phyloP scores from a whole-genome alignment of 2,113 vertebrate genomes.

The Phalacrocorax carbo region DNA sequence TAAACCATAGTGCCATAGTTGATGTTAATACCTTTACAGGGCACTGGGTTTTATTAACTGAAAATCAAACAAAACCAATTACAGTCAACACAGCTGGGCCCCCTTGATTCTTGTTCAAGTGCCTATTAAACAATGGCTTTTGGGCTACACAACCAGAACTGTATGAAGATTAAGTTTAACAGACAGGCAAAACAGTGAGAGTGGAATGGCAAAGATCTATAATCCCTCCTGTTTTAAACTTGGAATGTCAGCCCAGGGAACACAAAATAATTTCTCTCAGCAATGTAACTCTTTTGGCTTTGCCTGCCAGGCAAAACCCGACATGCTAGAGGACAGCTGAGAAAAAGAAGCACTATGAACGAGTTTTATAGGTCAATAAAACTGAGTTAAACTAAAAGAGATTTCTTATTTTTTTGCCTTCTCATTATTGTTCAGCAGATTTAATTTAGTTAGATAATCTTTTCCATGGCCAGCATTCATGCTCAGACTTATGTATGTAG shows the following conservation, averaged over 20 bases:
- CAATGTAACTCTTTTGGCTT: neutral
- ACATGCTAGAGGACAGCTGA: neutral
- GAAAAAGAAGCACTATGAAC: neutral
- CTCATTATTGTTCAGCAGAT: neutral
- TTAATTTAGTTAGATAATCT: constrained; percentile 34
- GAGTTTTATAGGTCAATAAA: neutral
- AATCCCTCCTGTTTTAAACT: neutral
- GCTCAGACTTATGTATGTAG: neutral
- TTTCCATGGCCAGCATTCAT: neutral
- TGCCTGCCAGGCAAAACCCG: neutral
- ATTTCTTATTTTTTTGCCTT: neutral
- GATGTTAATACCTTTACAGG: neutral
- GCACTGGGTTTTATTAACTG: neutral
- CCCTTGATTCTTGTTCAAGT: neutral
- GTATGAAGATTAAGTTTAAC: neutral
- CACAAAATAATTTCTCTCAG: neutral
- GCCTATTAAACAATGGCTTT: neutral
- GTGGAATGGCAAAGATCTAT: neutral
- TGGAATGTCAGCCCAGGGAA: neutral
- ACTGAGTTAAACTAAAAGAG: neutral
- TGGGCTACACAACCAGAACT: neutral
- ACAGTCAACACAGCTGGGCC: neutral
- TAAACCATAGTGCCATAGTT: neutral
- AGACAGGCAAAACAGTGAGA: neutral
- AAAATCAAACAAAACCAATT: neutral